These are phyloP conservation scores for Eledone cirrhosa DNA, from an alignment of 2,888 invertebrate genomes.

Conservation along the genomic window DNA sequence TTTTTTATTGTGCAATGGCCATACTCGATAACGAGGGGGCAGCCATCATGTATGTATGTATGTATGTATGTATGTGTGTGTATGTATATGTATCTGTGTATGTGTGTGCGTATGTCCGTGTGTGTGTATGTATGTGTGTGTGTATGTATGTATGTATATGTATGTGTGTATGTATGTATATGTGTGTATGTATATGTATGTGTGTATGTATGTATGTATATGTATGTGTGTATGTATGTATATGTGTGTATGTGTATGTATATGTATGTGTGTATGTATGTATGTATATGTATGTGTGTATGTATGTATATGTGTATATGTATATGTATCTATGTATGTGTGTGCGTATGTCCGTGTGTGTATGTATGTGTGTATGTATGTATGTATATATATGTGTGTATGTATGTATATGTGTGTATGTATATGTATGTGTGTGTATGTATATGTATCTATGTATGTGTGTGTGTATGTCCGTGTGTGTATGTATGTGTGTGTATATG, in stretches of 20 bases:
- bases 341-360: not conserved
- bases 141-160: not conserved
- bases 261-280: not conserved
- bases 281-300: not conserved
- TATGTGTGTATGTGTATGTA: not conserved
- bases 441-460: not conserved
- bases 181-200: constrained; percentile 1
- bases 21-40: too few species aligned
- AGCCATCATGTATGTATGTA: too few species aligned
- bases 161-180: not conserved
- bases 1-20: too few species aligned
- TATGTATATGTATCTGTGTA: not conserved
- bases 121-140: constrained; percentile 9
- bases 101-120: not conserved
- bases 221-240: not conserved
- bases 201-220: not conserved
- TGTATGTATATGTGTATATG: not conserved
- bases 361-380: not conserved
- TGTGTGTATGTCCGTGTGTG: not conserved
- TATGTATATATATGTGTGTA: not conserved
- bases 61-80: constrained; percentile 16
- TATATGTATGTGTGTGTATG: not conserved
- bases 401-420: not conserved
- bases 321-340: not conserved
- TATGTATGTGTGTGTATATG: not conserved